phyloP scores from a whole-genome alignment of 1,140 invertebrate genomes.

The Metaphire vulgaris region DNA sequence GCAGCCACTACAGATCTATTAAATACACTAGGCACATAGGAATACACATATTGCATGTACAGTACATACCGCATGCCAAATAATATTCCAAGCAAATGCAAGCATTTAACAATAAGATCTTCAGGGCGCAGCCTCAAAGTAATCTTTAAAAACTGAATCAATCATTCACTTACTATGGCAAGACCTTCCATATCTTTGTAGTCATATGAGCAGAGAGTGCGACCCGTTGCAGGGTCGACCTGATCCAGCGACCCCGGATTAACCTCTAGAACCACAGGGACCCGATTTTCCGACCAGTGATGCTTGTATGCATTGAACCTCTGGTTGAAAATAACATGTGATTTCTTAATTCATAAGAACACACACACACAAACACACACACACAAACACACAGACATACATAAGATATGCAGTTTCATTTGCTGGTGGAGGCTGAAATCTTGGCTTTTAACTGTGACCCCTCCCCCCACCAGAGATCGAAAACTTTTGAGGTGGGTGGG shows the following conservation, averaged over 20 bases:
- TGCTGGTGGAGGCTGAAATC: too few relatives aligned
- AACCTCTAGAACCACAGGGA: constrained; percentile 81
- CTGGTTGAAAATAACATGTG: constrained; percentile 52
- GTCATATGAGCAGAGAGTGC: constrained; percentile 65
- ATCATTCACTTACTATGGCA: constrained; percentile 53
- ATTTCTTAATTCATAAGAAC: constrained; percentile 1
- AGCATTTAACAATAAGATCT: too few relatives aligned
- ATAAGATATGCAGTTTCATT: neutral
- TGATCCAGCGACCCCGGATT: constrained; percentile 83
- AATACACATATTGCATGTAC: too few relatives aligned
- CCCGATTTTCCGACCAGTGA: constrained; percentile 84
- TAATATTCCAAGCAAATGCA: too few relatives aligned
- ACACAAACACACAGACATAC: neutral
- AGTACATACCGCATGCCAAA: too few relatives aligned
- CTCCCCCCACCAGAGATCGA: too few relatives aligned
- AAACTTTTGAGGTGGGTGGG: too few relatives aligned
- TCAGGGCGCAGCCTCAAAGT: constrained; percentile 74
- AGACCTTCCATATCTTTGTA: constrained; percentile 87
- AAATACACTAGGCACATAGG: too few relatives aligned
- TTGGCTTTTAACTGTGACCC: too few relatives aligned
- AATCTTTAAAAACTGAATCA: constrained; percentile 54
- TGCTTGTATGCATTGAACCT: constrained; percentile 85
- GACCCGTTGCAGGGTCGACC: constrained; percentile 73
- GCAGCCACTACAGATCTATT: too few relatives aligned
- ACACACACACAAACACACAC: constrained; percentile 1